Evolutionary conservation across 2,797 vertebrate species (phyloP).

Genomic region (Sebastolobus alascanus): DNA sequence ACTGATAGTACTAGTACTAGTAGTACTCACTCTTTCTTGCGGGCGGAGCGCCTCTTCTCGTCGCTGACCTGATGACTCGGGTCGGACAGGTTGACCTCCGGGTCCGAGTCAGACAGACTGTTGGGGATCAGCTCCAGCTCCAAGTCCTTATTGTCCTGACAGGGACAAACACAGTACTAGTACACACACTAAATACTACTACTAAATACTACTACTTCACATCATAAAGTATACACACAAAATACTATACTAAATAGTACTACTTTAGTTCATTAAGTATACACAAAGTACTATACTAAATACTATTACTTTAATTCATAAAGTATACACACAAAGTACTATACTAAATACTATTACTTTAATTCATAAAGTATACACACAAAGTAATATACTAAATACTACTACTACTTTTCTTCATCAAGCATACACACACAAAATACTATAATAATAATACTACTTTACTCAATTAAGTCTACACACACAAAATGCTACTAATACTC

Average conservation of each 20-base stretch:
- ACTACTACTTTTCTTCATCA: neutral
- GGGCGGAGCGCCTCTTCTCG: conserved; percentile 95
- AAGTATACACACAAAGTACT: neutral
- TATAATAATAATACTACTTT: no score
- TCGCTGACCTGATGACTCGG: conserved; percentile 95
- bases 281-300: no score
- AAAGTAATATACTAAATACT: no score
- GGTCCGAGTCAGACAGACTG: conserved; percentile 95
- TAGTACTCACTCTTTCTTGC: conserved; percentile 94
- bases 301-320: neutral
- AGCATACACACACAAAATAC: no score
- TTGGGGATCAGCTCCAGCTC: conserved; percentile 97
- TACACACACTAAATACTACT: neutral
- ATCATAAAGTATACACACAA: neutral
- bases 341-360: neutral
- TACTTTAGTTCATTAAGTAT: neutral
- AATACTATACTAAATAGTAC: neutral
- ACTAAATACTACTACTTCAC: neutral
- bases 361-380: neutral
- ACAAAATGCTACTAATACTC: neutral
- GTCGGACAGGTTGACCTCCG: conserved; percentile 95
- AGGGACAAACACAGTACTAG: conserved; percentile 17
- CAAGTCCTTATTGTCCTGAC: conserved; percentile 94
- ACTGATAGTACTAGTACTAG: neutral
- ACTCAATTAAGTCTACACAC: neutral